These are phyloP conservation scores for Leptonema lineaticorne DNA, from an alignment of 1,140 invertebrate genomes.

Conservation along the genomic window DNA sequence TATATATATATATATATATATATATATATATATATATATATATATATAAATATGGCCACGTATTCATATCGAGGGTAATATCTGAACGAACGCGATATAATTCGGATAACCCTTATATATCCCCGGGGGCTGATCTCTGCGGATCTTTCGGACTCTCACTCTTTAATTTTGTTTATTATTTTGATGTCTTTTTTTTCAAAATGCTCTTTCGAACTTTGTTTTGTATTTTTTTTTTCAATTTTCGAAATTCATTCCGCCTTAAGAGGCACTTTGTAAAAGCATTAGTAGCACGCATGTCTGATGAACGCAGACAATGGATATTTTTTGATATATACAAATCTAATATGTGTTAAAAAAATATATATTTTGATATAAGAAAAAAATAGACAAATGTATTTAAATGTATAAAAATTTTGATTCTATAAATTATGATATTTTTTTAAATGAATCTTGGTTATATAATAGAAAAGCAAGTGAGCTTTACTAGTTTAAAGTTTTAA, in stretches of 20 bases:
- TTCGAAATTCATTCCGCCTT: neutral
- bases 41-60: no score
- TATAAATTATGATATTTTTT: no score
- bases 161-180: conserved; percentile 16
- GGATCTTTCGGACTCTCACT: conserved; percentile 7
- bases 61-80: neutral
- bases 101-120: conserved; percentile 1
- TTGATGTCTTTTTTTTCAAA: neutral
- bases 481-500: no score
- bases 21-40: no score
- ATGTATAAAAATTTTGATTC: no score
- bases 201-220: neutral
- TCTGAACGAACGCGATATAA: neutral
- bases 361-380: no score
- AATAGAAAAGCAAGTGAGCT: no score
- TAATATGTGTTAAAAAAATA: no score
- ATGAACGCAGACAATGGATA: neutral
- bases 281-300: conserved; percentile 14
- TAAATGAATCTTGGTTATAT: no score
- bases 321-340: neutral
- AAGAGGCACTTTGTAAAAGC: conserved; percentile 8
- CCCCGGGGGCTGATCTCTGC: conserved; percentile 7
- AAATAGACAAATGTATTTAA: no score
- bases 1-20: no score
- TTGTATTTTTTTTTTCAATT: neutral